These are phyloP conservation scores for Sesia bembeciformis DNA, from an alignment of 2,888 invertebrate genomes.

Conservation along the genomic window DNA sequence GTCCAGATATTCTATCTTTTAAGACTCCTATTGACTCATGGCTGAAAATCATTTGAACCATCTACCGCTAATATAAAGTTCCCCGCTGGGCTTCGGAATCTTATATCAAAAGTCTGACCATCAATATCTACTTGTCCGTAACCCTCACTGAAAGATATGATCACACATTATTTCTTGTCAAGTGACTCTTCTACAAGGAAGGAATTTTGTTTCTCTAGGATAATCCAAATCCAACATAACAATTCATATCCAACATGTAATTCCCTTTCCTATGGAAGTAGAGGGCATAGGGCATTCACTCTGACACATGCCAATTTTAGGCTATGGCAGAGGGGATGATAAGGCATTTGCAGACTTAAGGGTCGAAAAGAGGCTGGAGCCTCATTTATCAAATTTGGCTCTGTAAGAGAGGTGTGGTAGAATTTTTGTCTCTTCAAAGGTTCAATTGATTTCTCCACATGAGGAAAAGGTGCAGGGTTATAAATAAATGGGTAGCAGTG, in stretches of 20 bases:
- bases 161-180: slow-evolving; percentile 82
- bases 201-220: slow-evolving; percentile 88
- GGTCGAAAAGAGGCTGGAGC: slow-evolving; percentile 33
- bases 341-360: slow-evolving; percentile 28
- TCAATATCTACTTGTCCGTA: slow-evolving; percentile 84
- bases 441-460: slow-evolving; percentile 43
- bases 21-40: slow-evolving; percentile 88
- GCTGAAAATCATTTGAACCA: slow-evolving; percentile 96
- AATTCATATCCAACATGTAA: slow-evolving; percentile 87
- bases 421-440: slow-evolving; percentile 45
- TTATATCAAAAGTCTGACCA: slow-evolving; percentile 83
- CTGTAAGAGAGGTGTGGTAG: slow-evolving; percentile 38
- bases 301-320: slow-evolving; percentile 48
- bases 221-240: slow-evolving; percentile 90
- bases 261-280: slow-evolving; percentile 74
- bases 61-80: slow-evolving; percentile 90
- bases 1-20: slow-evolving; percentile 83
- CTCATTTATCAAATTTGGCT: slow-evolving; percentile 45
- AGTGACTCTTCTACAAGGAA: slow-evolving; percentile 85
- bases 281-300: slow-evolving; percentile 33
- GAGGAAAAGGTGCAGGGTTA: slow-evolving; percentile 22
- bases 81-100: slow-evolving; percentile 93
- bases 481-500: no score
- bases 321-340: slow-evolving; percentile 37
- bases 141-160: slow-evolving; percentile 78